A percentile compares a stretch with the other conserved stretches of the same genome.
phyloP scores from a whole-genome alignment of 2,797 vertebrate species.

The Pangasius krempfi region DNA sequence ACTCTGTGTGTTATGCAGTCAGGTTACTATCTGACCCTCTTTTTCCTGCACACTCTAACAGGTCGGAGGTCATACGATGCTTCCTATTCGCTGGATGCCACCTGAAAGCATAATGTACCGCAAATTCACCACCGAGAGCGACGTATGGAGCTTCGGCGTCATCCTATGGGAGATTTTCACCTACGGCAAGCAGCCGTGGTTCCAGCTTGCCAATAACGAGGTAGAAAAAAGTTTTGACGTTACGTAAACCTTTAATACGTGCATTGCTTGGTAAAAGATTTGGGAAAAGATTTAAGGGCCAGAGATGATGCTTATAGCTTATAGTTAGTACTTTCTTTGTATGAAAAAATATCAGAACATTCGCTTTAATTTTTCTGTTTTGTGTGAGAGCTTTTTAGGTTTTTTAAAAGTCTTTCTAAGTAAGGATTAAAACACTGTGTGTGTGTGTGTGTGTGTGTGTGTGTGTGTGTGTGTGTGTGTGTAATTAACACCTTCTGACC shows the following conservation, averaged over 20 bases:
- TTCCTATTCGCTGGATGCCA: constrained; percentile 98
- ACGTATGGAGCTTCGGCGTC: constrained; percentile 97
- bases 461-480: background rate
- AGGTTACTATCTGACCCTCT: background rate
- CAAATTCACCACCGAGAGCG: constrained; percentile 97
- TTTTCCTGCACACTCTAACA: background rate
- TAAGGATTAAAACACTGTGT: background rate
- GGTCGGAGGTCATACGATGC: constrained; percentile 97
- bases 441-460: background rate
- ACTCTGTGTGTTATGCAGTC: background rate
- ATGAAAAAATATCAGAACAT: background rate
- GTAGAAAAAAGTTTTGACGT: constrained; percentile 62
- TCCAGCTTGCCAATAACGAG: constrained; percentile 97
- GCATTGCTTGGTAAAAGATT: background rate
- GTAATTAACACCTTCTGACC: background rate
- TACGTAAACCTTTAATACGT: background rate
- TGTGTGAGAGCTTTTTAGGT: too few species aligned
- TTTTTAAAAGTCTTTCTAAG: too few species aligned
- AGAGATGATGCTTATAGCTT: background rate
- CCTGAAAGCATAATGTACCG: constrained; percentile 88
- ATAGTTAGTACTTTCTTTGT: background rate
- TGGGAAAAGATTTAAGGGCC: background rate
- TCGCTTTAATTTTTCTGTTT: background rate
- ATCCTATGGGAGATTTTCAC: constrained; percentile 99
- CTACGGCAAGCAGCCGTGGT: constrained; percentile 97